Evolutionary conservation across 2,888 invertebrate species (phyloP).

Genomic region (Scaptomyza caliginosa): DNA sequence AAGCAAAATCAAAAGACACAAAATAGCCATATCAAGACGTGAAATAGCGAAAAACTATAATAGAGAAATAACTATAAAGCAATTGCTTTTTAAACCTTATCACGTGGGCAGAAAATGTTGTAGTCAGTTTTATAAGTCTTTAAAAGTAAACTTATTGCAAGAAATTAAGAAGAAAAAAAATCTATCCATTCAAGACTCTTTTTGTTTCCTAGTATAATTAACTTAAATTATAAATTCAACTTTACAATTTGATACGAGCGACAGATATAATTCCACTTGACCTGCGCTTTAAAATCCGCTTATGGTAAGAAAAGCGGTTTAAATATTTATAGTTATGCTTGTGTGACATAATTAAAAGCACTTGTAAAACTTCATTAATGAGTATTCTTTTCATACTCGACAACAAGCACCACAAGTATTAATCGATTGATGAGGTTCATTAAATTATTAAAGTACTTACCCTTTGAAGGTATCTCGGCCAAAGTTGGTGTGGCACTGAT

Average conservation of each 20-base stretch:
- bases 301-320: background rate
- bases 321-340: conserved; percentile 3
- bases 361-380: conserved; percentile 23
- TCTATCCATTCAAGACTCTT: too few relatives aligned
- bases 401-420: background rate
- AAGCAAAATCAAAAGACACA: too few relatives aligned
- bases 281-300: conserved; percentile 4
- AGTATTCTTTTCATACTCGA: background rate
- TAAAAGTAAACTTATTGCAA: too few relatives aligned
- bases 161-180: too few relatives aligned
- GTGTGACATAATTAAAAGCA: conserved; percentile 25
- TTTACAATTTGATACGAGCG: background rate
- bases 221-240: background rate
- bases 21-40: too few relatives aligned
- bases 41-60: too few relatives aligned
- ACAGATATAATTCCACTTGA: background rate
- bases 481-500: conserved; percentile 69
- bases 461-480: conserved; percentile 83
- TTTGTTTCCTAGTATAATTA: too few relatives aligned
- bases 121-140: too few relatives aligned
- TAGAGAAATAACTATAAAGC: too few relatives aligned
- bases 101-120: too few relatives aligned
- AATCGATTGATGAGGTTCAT: conserved; percentile 57
- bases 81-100: too few relatives aligned
- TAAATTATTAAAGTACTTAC: conserved; percentile 80